Conservation (phyloP, 1,140 invertebrate species). For the Diploscapter pachys region DNA sequence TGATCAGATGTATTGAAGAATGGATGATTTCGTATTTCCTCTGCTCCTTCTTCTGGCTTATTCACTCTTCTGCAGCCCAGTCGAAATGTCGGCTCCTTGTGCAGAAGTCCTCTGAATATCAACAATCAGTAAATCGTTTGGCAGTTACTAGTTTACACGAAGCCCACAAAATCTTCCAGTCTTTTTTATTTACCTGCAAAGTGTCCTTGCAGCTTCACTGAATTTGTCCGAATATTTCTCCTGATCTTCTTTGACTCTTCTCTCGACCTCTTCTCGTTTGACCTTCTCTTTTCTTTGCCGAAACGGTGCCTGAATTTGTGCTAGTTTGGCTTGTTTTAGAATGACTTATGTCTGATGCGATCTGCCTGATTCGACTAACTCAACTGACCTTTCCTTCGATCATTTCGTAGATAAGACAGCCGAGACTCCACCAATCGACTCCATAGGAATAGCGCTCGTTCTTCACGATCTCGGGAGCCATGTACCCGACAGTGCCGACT, state of each 20-base stretch:
- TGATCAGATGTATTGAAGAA: conserved; percentile 72
- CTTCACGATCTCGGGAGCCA: conserved; percentile 95
- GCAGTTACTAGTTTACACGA: too few species aligned
- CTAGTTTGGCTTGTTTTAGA: too few species aligned
- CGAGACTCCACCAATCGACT: conserved; percentile 98
- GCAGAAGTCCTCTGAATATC: conserved; percentile 69
- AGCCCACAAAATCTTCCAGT: too few species aligned
- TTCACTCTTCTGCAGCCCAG: conserved; percentile 81
- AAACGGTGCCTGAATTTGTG: conserved; percentile 73
- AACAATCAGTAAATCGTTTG: too few species aligned
- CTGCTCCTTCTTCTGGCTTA: conserved; percentile 69
- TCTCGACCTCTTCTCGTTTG: conserved; percentile 93
- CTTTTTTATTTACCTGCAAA: conserved; percentile 70
- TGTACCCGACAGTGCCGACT: conserved; percentile 94
- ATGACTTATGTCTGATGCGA: too few species aligned
- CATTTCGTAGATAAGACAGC: conserved; percentile 97
- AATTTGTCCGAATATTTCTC: conserved; percentile 96
- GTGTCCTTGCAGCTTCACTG: conserved; percentile 82
- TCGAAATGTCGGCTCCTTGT: conserved; percentile 76
- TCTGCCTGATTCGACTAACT: too few species aligned
- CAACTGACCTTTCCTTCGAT: conserved; percentile 78
- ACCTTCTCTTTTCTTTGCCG: conserved; percentile 77
- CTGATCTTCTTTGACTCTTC: conserved; percentile 87
- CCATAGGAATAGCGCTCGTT: conserved; percentile 97
- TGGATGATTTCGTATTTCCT: conserved; percentile 78